These are phyloP conservation scores for Diacarnus erythraeanus DNA, from an alignment of 37 sponge, comb jelly and placozoan genomes.

Conservation along the genomic window DNA sequence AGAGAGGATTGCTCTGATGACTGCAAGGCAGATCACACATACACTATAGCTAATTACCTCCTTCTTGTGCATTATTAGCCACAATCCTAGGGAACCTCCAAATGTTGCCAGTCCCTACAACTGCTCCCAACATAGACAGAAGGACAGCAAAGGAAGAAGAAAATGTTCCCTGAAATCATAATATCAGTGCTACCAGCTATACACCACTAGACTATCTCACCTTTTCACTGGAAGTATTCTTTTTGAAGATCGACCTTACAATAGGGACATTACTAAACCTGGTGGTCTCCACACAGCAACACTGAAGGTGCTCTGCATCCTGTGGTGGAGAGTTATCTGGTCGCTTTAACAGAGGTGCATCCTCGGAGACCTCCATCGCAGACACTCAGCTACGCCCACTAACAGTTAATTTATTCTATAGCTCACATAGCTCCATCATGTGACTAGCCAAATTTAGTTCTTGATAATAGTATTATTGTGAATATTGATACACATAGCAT, in stretches of 20 bases:
- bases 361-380: background rate
- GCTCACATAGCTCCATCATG: background rate
- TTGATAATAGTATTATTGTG: background rate
- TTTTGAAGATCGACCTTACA: slow-evolving; percentile 10
- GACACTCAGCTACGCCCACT: background rate
- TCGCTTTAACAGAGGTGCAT: background rate
- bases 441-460: background rate
- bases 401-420: background rate
- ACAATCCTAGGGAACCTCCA: slow-evolving; percentile 89
- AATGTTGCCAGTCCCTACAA: slow-evolving; percentile 89
- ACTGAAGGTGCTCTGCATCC: background rate
- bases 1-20: too few species aligned
- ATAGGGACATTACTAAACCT: slow-evolving; percentile 7
- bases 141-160: slow-evolving; percentile 70
- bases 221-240: slow-evolving; percentile 8
- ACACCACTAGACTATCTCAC: background rate
- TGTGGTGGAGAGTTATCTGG: background rate
- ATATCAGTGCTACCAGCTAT: background rate
- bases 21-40: too few species aligned
- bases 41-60: too few species aligned
- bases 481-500: background rate
- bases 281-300: background rate
- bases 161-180: slow-evolving; percentile 49
- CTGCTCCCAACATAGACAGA: slow-evolving; percentile 70
- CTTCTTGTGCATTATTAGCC: slow-evolving; percentile 69